A percentile compares a stretch with the other conserved stretches of the same genome.
These are phyloP conservation scores for Pipa parva DNA, from an alignment of 2,113 vertebrate genomes.

Conservation along the genomic window DNA sequence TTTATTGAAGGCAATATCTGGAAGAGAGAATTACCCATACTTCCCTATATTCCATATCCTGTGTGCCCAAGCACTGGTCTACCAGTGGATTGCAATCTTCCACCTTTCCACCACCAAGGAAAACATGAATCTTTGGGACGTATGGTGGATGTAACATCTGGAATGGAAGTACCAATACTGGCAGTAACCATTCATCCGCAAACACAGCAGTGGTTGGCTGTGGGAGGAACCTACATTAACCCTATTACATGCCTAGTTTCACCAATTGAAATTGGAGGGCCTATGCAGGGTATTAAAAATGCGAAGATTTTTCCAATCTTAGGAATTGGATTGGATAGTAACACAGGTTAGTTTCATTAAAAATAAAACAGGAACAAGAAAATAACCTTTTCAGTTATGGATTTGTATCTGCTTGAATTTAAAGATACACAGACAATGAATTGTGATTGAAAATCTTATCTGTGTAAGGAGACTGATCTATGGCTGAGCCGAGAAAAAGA, in stretches of 20 bases:
- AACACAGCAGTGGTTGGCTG: conserved; percentile 68
- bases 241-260: conserved; percentile 68
- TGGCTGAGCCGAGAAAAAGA: too few relatives aligned
- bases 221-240: conserved; percentile 72
- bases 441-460: too few relatives aligned
- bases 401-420: too few relatives aligned
- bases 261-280: conserved; percentile 75
- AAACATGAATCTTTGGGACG: conserved; percentile 61
- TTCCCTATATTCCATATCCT: conserved; percentile 77
- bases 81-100: conserved; percentile 55
- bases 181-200: conserved; percentile 78
- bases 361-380: too few relatives aligned
- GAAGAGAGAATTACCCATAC: conserved; percentile 62
- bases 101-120: conserved; percentile 61
- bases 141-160: conserved; percentile 73
- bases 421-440: too few relatives aligned
- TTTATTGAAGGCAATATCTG: conserved; percentile 54
- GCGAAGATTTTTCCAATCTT: conserved; percentile 69
- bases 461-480: too few relatives aligned
- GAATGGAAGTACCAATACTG: conserved; percentile 77
- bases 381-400: too few relatives aligned
- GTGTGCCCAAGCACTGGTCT: conserved; percentile 55
- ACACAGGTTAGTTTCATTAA: conserved; percentile 64
- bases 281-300: conserved; percentile 68
- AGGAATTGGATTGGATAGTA: conserved; percentile 66